A percentile compares a stretch with the other conserved stretches of the same genome.
Conservation (phyloP, 2,113 vertebrate genomes). For the Phyllostomus discolor region DNA sequence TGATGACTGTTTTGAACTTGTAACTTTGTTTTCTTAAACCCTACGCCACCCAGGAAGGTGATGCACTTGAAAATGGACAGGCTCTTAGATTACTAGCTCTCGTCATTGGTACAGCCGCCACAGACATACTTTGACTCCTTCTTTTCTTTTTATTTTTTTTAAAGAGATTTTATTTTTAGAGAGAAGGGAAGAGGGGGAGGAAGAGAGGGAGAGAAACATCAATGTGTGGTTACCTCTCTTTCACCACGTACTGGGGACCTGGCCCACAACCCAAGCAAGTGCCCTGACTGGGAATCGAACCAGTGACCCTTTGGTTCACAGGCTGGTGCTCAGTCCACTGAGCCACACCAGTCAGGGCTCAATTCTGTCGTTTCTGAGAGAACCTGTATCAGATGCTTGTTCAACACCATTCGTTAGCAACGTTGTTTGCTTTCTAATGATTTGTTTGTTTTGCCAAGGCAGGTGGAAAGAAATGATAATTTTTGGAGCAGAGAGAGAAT, state of each 20-base stretch:
- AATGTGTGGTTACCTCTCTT: too few species aligned
- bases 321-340: too few species aligned
- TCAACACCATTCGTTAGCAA: not conserved
- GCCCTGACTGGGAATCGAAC: too few species aligned
- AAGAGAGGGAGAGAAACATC: too few species aligned
- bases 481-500: not conserved
- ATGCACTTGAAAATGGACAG: not conserved
- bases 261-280: too few species aligned
- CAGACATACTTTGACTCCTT: too few species aligned
- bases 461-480: not conserved
- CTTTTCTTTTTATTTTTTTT: too few species aligned
- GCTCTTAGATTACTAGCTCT: not conserved
- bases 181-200: too few species aligned
- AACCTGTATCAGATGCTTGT: not conserved
- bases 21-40: conserved; percentile 1
- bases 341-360: too few species aligned
- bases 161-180: too few species aligned
- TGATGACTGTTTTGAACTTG: not conserved
- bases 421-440: not conserved
- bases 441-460: not conserved
- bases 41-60: not conserved
- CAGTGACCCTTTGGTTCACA: too few species aligned
- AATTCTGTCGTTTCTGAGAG: not conserved
- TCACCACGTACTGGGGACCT: too few species aligned
- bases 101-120: not conserved